phyloP scores from a whole-genome alignment of 1,140 invertebrate species.

The Drosophila tropicalis region DNA sequence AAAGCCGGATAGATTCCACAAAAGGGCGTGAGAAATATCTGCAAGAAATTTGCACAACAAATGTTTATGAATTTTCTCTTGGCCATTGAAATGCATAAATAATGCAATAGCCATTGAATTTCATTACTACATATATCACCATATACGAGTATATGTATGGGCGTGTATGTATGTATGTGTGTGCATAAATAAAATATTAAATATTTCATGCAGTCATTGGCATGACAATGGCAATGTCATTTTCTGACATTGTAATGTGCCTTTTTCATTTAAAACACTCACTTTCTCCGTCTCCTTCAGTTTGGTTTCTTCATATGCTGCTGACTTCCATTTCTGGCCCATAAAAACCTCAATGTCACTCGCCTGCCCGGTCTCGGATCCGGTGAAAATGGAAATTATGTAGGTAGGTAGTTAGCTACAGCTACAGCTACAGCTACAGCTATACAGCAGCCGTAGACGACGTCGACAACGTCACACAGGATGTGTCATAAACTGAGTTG shows the following conservation, averaged over 20 bases:
- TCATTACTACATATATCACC: not conserved
- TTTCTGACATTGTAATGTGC: constrained; percentile 48
- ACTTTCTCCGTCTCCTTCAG: not conserved
- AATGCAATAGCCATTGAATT: constrained; percentile 68
- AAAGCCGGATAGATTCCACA: not conserved
- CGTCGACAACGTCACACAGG: constrained; percentile 45
- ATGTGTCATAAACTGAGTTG: constrained; percentile 75
- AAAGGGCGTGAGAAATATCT: constrained; percentile 65
- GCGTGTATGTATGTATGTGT: constrained; percentile 58
- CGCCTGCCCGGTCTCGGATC: constrained; percentile 26
- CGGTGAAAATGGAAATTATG: constrained; percentile 49
- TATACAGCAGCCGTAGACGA: constrained; percentile 50
- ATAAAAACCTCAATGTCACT: constrained; percentile 65
- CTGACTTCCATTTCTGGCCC: constrained; percentile 17
- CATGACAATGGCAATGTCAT: constrained; percentile 30
- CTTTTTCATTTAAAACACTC: constrained; percentile 51
- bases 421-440: no score
- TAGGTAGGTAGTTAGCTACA: constrained; percentile 22
- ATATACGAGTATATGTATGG: constrained; percentile 20
- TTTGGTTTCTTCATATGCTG: constrained; percentile 4
- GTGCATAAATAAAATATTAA: constrained; percentile 61
- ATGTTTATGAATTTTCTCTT: constrained; percentile 74
- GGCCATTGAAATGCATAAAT: constrained; percentile 67
- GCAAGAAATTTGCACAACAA: constrained; percentile 76
- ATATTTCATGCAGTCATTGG: constrained; percentile 28